A percentile compares a stretch with the other conserved stretches of the same genome.
Evolutionary conservation across 2,888 invertebrate species (phyloP).

Genomic region (Leptothorax acervorum): DNA sequence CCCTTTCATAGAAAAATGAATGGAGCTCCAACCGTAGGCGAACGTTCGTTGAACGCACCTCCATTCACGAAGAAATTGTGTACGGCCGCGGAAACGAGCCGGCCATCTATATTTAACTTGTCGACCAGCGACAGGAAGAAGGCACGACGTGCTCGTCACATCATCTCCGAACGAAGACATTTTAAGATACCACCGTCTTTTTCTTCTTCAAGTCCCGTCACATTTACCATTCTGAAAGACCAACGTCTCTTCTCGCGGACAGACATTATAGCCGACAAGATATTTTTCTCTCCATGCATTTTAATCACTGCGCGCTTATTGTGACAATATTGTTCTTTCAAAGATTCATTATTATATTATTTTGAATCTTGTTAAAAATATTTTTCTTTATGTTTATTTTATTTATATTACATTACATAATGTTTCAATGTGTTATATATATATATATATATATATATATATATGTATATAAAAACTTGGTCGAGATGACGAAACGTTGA

Average conservation of each 20-base stretch:
- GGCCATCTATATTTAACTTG: conserved; percentile 82
- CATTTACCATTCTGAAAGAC: conserved; percentile 58
- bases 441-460: too few species aligned
- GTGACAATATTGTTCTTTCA: conserved; percentile 23
- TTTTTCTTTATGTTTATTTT: background rate
- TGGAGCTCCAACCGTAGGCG: conserved; percentile 19
- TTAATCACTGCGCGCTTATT: conserved; percentile 25
- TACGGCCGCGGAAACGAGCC: conserved; percentile 82
- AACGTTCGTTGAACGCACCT: conserved; percentile 60
- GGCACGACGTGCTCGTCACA: conserved; percentile 81
- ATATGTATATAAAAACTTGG: background rate
- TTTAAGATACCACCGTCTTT: conserved; percentile 68
- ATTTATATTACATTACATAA: background rate
- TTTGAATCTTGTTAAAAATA: background rate
- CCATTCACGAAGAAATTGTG: conserved; percentile 84
- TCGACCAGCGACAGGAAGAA: conserved; percentile 83
- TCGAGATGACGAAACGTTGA: conserved; percentile 56
- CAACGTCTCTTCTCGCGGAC: conserved; percentile 47
- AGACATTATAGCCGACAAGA: conserved; percentile 35
- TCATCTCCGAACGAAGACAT: conserved; percentile 74
- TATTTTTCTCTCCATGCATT: conserved; percentile 33
- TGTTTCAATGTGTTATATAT: background rate
- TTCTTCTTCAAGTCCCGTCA: conserved; percentile 44
- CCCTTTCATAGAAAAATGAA: conserved; percentile 46
- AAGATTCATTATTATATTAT: conserved; percentile 7